Evolutionary conservation across 2,888 invertebrate genomes (phyloP).

Genomic region (Acleris sparsana): DNA sequence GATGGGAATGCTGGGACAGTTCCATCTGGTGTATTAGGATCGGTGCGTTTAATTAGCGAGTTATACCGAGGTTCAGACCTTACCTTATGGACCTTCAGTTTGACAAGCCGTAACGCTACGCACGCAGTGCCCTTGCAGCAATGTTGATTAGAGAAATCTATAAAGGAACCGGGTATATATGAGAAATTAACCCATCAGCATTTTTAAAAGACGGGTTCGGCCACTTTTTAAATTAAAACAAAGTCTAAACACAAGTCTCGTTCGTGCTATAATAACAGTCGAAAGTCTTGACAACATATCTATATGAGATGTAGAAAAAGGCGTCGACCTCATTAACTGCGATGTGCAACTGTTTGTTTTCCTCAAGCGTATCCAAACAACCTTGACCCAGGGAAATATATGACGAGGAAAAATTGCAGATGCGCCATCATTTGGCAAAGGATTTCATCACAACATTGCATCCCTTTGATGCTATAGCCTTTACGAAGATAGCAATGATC

Average conservation of each 20-base stretch:
- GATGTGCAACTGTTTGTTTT: slow-evolving; percentile 29
- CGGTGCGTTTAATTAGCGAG: background rate
- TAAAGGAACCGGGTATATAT: too few relatives aligned
- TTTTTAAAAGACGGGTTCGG: too few relatives aligned
- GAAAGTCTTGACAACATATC: slow-evolving; percentile 11
- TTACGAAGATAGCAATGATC: too few relatives aligned
- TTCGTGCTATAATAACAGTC: slow-evolving; percentile 1
- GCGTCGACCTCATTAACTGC: slow-evolving; percentile 28
- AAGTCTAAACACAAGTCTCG: slow-evolving; percentile 4
- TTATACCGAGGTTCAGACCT: too few relatives aligned
- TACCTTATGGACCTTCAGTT: too few relatives aligned
- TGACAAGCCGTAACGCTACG: too few relatives aligned
- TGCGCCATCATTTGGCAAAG: slow-evolving; percentile 5
- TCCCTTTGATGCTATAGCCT: too few relatives aligned
- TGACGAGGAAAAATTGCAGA: slow-evolving; percentile 29
- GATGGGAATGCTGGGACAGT: slow-evolving; percentile 42
- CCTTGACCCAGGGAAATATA: slow-evolving; percentile 65
- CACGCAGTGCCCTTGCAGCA: too few relatives aligned
- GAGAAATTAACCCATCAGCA: too few relatives aligned
- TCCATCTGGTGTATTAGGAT: background rate
- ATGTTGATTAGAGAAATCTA: too few relatives aligned
- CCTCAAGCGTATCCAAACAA: slow-evolving; percentile 62
- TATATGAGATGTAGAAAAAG: slow-evolving; percentile 9
- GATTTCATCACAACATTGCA: background rate
- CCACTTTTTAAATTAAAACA: background rate